Conservation (phyloP, 2,888 invertebrate genomes). For the Ethmia dodecea region DNA sequence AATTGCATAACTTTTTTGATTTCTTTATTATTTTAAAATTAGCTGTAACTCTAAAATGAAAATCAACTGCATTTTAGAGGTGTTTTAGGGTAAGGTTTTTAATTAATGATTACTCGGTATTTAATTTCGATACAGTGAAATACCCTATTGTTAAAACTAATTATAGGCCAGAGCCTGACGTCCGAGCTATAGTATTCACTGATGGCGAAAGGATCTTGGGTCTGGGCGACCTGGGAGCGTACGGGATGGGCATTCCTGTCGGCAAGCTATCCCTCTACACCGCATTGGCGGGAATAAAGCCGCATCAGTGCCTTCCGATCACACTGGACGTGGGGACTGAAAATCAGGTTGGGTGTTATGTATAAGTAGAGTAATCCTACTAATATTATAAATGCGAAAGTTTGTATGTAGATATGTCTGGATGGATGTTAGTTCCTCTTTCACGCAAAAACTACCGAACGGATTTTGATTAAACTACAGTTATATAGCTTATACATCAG, state of each 20-base stretch:
- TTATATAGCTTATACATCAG: no score
- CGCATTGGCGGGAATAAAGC: slow-evolving; percentile 97
- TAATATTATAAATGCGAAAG: no score
- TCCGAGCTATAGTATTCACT: slow-evolving; percentile 93
- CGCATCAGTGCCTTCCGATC: slow-evolving; percentile 95
- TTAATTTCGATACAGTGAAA: no score
- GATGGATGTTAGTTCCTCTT: no score
- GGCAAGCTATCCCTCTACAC: slow-evolving; percentile 98
- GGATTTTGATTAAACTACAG: no score
- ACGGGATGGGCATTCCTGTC: slow-evolving; percentile 99
- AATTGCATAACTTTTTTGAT: background rate
- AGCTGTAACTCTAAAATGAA: background rate
- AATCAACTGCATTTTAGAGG: background rate
- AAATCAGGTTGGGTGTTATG: slow-evolving; percentile 87
- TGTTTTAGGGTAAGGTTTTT: no score
- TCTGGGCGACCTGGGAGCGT: slow-evolving; percentile 96
- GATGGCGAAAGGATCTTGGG: slow-evolving; percentile 98
- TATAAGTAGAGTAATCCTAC: no score
- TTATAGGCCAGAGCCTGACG: slow-evolving; percentile 89
- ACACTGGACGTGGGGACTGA: slow-evolving; percentile 97
- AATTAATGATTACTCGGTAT: no score
- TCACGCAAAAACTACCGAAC: no score
- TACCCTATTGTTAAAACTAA: no score
- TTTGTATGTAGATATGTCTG: no score
- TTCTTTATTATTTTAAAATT: background rate